A percentile compares a stretch with the other conserved stretches of the same genome.
Conservation (phyloP, 2,113 vertebrate genomes). For the Pipa parva region DNA sequence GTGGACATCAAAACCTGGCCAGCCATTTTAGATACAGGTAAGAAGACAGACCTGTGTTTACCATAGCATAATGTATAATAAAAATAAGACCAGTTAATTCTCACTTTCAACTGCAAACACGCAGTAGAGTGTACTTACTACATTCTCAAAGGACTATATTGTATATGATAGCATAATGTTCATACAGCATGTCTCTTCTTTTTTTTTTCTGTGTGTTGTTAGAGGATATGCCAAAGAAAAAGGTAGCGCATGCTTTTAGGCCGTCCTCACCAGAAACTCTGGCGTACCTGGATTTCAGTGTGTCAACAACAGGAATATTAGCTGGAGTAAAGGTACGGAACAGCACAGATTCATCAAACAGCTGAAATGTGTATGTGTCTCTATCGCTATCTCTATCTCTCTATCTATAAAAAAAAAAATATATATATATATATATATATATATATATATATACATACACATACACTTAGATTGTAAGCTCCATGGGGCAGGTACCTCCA, state of each 20-base stretch:
- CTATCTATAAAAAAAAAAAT: background rate
- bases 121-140: no score
- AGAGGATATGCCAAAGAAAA: conserved; percentile 95
- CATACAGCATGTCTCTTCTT: background rate
- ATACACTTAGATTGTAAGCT: no score
- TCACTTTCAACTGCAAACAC: no score
- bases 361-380: no score
- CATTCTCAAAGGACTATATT: no score
- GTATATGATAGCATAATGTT: no score
- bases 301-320: conserved; percentile 92
- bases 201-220: background rate
- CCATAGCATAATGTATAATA: no score
- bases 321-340: conserved; percentile 87
- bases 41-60: background rate
- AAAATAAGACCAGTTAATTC: no score
- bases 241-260: conserved; percentile 76
- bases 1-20: conserved; percentile 92
- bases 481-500: no score
- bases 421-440: no score
- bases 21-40: conserved; percentile 88
- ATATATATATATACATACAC: no score
- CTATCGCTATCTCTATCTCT: background rate
- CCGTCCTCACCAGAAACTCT: conserved; percentile 83
- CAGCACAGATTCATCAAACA: no score
- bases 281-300: conserved; percentile 94